These are phyloP conservation scores for Stegana nigrithorax DNA, from an alignment of 2,888 invertebrate species.

Conservation along the genomic window DNA sequence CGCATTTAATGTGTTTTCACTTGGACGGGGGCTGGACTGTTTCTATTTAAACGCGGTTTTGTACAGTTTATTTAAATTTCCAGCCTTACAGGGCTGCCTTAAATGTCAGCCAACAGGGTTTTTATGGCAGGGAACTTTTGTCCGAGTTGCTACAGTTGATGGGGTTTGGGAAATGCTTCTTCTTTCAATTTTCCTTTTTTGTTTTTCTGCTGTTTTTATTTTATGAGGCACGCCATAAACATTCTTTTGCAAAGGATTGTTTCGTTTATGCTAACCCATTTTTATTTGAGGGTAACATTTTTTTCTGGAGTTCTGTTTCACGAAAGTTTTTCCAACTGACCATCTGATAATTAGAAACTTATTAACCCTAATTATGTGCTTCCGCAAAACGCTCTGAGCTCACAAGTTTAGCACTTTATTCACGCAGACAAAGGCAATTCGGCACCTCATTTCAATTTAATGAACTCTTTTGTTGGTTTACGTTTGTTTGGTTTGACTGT, in stretches of 20 bases:
- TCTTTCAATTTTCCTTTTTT: not conserved
- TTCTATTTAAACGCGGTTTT: conserved; percentile 41
- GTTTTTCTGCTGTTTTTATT: not conserved
- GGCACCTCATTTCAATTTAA: conserved; percentile 3
- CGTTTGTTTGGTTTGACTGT: not conserved
- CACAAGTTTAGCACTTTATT: not conserved
- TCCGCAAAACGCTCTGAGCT: conserved; percentile 40
- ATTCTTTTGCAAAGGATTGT: conserved; percentile 2
- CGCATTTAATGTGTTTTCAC: conserved; percentile 12
- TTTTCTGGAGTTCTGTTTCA: not conserved
- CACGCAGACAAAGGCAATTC: conserved; percentile 23
- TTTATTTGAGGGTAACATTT: not conserved
- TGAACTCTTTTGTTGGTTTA: not conserved
- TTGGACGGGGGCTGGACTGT: not conserved
- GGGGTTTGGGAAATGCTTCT: not conserved
- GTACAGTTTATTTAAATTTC: conserved; percentile 61
- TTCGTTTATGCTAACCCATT: not conserved
- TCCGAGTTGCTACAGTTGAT: too few relatives aligned
- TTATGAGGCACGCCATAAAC: too few relatives aligned
- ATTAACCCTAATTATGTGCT: conserved; percentile 63
- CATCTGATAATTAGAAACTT: conserved; percentile 62
- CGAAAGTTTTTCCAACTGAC: conserved; percentile 32
- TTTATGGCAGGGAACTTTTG: not conserved
- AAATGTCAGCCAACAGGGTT: not conserved
- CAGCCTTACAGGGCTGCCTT: not conserved